Evolutionary conservation across 2,113 vertebrate genomes (phyloP).

Genomic region (Raja brachyura): DNA sequence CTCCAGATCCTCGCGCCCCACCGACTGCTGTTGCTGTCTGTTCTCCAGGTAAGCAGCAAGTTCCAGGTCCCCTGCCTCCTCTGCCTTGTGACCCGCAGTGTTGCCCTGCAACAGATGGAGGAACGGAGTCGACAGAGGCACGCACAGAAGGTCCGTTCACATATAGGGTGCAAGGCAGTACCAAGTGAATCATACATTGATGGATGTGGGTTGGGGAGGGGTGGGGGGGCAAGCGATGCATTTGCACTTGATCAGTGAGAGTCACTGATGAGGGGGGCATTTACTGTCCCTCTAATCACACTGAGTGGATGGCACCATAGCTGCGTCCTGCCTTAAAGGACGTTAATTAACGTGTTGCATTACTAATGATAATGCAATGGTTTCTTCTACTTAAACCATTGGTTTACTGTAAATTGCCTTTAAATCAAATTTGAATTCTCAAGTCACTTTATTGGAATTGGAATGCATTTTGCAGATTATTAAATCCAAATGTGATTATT

Average conservation of each 20-base stretch:
- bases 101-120: conserved; percentile 64
- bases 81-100: conserved; percentile 77
- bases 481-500: too few relatives aligned
- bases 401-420: too few relatives aligned
- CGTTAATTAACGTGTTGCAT: too few relatives aligned
- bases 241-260: too few relatives aligned
- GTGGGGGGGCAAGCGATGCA: not conserved
- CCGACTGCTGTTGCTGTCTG: conserved; percentile 59
- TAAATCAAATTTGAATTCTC: too few relatives aligned
- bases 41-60: conserved; percentile 73
- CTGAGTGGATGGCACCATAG: not conserved
- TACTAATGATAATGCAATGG: too few relatives aligned
- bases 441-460: too few relatives aligned
- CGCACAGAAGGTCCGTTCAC: not conserved
- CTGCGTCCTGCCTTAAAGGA: too few relatives aligned
- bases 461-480: too few relatives aligned
- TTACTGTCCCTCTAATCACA: not conserved
- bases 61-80: conserved; percentile 77
- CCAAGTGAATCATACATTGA: not conserved
- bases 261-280: not conserved
- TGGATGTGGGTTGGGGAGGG: too few relatives aligned
- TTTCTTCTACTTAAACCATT: too few relatives aligned
- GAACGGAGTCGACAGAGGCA: not conserved
- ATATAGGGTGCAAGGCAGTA: not conserved
- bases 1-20: conserved; percentile 80